Conservation (phyloP, 2,113 vertebrate genomes). For the Puntigrus tetrazona region DNA sequence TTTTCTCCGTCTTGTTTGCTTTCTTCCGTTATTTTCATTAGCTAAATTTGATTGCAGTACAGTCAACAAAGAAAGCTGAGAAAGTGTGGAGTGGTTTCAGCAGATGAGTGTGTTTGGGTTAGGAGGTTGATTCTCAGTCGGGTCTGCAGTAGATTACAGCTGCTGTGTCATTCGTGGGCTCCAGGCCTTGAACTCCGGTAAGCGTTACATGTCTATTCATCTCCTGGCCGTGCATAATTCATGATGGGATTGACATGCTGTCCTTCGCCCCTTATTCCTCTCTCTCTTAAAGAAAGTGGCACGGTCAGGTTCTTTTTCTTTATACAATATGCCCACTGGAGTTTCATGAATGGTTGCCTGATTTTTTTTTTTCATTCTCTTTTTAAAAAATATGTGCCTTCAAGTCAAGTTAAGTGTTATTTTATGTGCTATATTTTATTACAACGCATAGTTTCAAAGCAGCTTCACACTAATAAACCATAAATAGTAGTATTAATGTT, state of each 20-base stretch:
- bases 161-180: not conserved
- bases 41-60: not conserved
- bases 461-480: too few species aligned
- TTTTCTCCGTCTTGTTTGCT: not conserved
- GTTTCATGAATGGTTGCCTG: not conserved
- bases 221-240: slow-evolving; percentile 2
- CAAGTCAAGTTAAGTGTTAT: not conserved
- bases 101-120: not conserved
- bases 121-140: not conserved
- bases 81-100: not conserved
- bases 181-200: not conserved
- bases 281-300: not conserved
- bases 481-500: too few species aligned
- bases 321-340: slow-evolving; percentile 12
- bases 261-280: not conserved
- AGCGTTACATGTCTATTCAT: slow-evolving; percentile 4
- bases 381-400: not conserved
- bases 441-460: too few species aligned
- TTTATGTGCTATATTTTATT: too few species aligned
- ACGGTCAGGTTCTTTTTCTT: not conserved
- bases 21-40: not conserved
- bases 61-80: not conserved
- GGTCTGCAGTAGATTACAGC: not conserved
- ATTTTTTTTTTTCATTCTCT: not conserved
- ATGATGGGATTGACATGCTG: not conserved